Evolutionary conservation across 2,797 vertebrate species (phyloP).

Genomic region (Coregonus sp.): DNA sequence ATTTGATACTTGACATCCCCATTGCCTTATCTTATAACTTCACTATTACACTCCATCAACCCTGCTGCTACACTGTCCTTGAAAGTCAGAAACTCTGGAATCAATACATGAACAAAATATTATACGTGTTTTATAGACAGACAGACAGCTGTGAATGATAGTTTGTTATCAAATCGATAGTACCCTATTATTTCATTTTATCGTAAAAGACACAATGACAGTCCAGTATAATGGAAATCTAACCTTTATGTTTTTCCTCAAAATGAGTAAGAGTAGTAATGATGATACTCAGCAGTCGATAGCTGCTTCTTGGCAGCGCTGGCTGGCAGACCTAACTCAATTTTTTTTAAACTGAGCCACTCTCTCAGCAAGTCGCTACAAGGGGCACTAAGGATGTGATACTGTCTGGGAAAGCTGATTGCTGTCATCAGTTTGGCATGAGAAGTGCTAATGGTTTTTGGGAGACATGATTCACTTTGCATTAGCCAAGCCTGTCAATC

Average conservation of each 20-base stretch:
- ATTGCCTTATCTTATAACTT: slow-evolving; percentile 15
- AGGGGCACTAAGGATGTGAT: slow-evolving; percentile 23
- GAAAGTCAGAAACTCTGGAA: slow-evolving; percentile 36
- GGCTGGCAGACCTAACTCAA: slow-evolving; percentile 50
- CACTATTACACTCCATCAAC: slow-evolving; percentile 4
- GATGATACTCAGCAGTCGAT: slow-evolving; percentile 60
- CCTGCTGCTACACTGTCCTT: slow-evolving; percentile 24
- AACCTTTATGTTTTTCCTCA: slow-evolving; percentile 7
- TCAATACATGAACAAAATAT: slow-evolving; percentile 44
- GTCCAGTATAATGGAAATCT: slow-evolving; percentile 51
- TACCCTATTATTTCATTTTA: slow-evolving; percentile 23
- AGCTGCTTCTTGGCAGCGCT: slow-evolving; percentile 52
- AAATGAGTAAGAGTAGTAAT: slow-evolving; percentile 53
- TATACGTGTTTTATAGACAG: slow-evolving; percentile 26
- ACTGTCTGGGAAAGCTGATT: slow-evolving; percentile 44
- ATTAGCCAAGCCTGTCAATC: slow-evolving; percentile 41
- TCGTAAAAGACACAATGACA: slow-evolving; percentile 37
- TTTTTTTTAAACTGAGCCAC: slow-evolving; percentile 56
- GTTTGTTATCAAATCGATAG: slow-evolving; percentile 18
- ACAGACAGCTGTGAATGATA: slow-evolving; percentile 10
- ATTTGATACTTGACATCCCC: slow-evolving; percentile 39
- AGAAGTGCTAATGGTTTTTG: slow-evolving; percentile 39
- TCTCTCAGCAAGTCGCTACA: slow-evolving; percentile 28
- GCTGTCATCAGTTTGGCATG: slow-evolving; percentile 33
- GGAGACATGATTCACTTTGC: slow-evolving; percentile 44